Evolutionary conservation across 2,113 vertebrate genomes (phyloP), one percentile per base, ranked within the genome.

Genomic region (Phyllopteryx taeniolatus): DNA sequence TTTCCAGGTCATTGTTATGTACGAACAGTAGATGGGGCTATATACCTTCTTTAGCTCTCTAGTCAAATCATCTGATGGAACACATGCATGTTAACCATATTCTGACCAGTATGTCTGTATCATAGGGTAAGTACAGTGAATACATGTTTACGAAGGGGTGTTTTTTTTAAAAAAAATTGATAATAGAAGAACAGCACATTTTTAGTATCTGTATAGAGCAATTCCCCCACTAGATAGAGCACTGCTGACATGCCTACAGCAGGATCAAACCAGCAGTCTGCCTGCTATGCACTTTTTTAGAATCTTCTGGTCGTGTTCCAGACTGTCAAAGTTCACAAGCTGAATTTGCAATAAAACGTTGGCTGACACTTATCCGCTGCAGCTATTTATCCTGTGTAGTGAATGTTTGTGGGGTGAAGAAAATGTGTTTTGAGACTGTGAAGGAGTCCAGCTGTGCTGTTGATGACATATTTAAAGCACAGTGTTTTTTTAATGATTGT

Each of bases 11-110:
- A 17, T 61, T 61, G 15, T 27, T 35, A 59, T 64, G 15, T 17
- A 9, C 42, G 42, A 54, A 44, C 87, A 83, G 84, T 88, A 89
- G 90, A 74, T 86, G 86, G 85, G 0, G 87, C 79, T 68, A 54
- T 66, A 14, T 2, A 19, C 53, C 67, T 56, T 71, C 11, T 46
- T n/a, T 63, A 75, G 2, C 10, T 39, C 35, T 15, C 59, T 35
- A 35, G 59, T 35, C 27, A 59, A 59, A 9, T 59, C 56, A 14
- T 35, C 22, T 39, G 6, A 39, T 39, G 35, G 20, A 10, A 22
- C 54, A n/a, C 12, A 14, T 51, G 47, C 47, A 51, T 22, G 22
- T n/a, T 22, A 19, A 20, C 6, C 20, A 56, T 61, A 13, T 61
- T 35, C 14, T 61, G 31, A 35, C 2, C 31, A 61, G 2, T 35